Evolutionary conservation across 2,797 vertebrate genomes (phyloP), one percentile per base, ranked within the genome.

Genomic region (Hyperoplus lanceolatus): DNA sequence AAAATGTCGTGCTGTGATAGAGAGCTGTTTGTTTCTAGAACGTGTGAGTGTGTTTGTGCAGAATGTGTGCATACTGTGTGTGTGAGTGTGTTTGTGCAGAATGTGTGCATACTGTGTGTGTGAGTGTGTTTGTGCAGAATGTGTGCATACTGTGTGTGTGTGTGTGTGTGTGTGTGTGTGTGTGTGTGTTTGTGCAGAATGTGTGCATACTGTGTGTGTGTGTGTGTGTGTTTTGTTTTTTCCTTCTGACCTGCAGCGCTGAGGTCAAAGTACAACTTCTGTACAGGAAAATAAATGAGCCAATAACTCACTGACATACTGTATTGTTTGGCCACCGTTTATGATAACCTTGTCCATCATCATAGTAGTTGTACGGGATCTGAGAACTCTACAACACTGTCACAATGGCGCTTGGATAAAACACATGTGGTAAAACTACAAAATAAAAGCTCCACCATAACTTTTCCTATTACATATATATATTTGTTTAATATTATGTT

Each of bases 11-110:
- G 46, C n/a, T 46, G 73, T 61, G 63, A 76, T 45, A 77, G 70
- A 77, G 67, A 63, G 50, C 42, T 64, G 59, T 79, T 86, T 82
- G 73, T 79, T n/a, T 69, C 66, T 36, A 55, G 55, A 77, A 67
- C 50, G 68, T 18, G 76, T 54, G 75, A 41, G 55, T 75, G 36
- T 73, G 36, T 73, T 59, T 76, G 60, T 73, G 45, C 11, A 60
- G 41, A 51, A 50, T n/a, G 39, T 61, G 61, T 51, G 51, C 29
- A 48, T 16, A 16, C 36, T 56, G 41, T 45, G n/a, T 29, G n/a
- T 56, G 21, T 54, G 8, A n/a, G n/a, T n/a, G n/a, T n/a, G n/a
- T n/a, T n/a, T n/a, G 29, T 29, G 29, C n/a, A n/a, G n/a, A n/a
- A n/a, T n/a, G n/a, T n/a, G n/a, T n/a, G n/a, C n/a, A n/a, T n/a